Conservation (phyloP, 2,113 vertebrate genomes). For the Sturnira hondurensis region DNA sequence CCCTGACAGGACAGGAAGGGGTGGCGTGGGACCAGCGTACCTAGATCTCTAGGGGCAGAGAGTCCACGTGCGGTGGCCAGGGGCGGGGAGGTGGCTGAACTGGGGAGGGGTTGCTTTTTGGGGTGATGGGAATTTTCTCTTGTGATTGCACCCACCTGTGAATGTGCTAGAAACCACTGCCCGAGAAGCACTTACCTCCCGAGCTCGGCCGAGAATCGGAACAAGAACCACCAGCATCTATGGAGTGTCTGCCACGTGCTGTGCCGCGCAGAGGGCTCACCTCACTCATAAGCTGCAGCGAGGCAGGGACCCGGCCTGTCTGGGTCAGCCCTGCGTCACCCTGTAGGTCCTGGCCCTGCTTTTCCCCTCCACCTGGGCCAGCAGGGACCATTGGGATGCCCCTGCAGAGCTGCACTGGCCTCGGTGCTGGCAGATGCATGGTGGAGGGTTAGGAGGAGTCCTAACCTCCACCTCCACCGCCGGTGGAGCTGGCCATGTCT, state of each 20-base stretch:
- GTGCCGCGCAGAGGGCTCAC: no score
- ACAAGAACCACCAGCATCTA: accelerated
- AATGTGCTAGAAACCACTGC: background rate
- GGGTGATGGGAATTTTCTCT: background rate
- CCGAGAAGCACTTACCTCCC: accelerated
- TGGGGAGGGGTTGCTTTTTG: background rate
- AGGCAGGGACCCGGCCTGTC: background rate
- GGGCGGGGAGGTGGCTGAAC: background rate
- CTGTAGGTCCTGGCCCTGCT: background rate
- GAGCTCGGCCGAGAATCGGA: accelerated
- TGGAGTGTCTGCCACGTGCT: accelerated
- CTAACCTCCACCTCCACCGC: no score
- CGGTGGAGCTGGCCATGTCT: accelerated
- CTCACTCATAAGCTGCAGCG: accelerated
- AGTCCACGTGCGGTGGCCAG: background rate
- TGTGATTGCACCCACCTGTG: background rate
- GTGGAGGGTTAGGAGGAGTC: no score
- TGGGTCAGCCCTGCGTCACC: background rate
- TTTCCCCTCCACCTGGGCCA: accelerated
- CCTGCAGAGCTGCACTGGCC: background rate
- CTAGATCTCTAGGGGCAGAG: background rate
- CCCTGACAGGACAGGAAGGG: background rate
- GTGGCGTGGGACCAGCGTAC: background rate
- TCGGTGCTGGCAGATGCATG: accelerated
- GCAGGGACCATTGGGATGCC: accelerated